Base-by-base conservation (phyloP, 2,888 invertebrate species). In the Cheilosia grossa region DNA sequence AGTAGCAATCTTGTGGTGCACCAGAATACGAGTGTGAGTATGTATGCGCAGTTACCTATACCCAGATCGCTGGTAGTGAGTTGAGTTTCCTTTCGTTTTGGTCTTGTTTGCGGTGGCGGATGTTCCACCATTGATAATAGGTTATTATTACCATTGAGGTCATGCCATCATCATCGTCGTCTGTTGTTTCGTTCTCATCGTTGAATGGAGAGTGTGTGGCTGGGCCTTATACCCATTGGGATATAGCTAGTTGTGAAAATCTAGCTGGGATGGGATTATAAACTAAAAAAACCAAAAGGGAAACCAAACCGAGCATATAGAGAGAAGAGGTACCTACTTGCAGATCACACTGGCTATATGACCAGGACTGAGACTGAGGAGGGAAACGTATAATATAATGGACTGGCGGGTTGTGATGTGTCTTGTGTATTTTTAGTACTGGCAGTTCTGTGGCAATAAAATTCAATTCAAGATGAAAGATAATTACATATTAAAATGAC, bases 381-480 rank as follows among this genome's bases (percentile, higher is more conserved):
- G 67, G 7, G 53, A 24, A 58, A 47, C 10, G 27, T 30, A 47
- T 56, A 30, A 30, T 30, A 9, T 64, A 64, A 73, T 58, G 67
- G 63, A 64, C 58, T 53, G n/a, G 17, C 40, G 30, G 67, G 47
- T 33, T 30, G 74, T 54, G 63, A 17, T 61, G 59, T 19, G 40
- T 49, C 42, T 69, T 58, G 56, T 64, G 30, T 81, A 75, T 67
- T 81, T 81, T 80, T 70, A 81, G 85, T 81, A 49, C 81, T 67
- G 85, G 81, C 85, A 67, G 81, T 63, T 66, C 81, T 81, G 51
- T 47, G 67, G 85, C 67, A 85, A 85, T 85, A 81, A 85, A 85
- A 81, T 85, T 85, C 81, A 85, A 85, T 85, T 85, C 75, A 72
- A 81, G 85, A 85, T 85, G 81, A 85, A 85, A 85, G 85, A 85